Percentiles rank a stretch among this genome's conserved stretches.
Evolutionary conservation across 1,140 invertebrate species (phyloP).

Genomic region (Drosophila bipectinata): DNA sequence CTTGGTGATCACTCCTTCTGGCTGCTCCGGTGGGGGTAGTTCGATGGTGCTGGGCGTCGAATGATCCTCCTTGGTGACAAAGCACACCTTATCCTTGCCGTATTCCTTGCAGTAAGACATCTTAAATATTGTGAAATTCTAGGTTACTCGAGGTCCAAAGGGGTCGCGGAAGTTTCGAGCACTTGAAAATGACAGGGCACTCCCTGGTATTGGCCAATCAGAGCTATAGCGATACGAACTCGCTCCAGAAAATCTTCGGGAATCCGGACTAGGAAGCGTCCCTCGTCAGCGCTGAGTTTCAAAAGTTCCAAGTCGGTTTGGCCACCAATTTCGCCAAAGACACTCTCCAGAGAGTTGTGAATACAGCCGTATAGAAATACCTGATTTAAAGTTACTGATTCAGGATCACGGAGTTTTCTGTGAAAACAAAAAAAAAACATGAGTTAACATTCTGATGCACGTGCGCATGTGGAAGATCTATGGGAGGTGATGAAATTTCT

Average conservation of each 20-base stretch:
- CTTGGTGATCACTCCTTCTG: conserved; percentile 91
- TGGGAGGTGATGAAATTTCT: not conserved
- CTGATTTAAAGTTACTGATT: conserved; percentile 81
- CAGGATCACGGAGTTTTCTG: conserved; percentile 85
- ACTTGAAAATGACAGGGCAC: conserved; percentile 85
- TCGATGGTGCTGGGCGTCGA: conserved; percentile 88
- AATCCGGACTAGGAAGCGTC: conserved; percentile 86
- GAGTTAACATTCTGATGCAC: not conserved
- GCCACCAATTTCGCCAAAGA: conserved; percentile 87
- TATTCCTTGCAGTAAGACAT: conserved; percentile 85
- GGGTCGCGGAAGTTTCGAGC: conserved; percentile 84
- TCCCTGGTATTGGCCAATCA: conserved; percentile 85
- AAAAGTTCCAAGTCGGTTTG: conserved; percentile 86
- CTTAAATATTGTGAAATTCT: conserved; percentile 23
- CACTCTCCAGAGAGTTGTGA: conserved; percentile 84
- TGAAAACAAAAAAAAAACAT: conserved; percentile 26
- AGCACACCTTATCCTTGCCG: conserved; percentile 93
- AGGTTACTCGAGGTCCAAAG: conserved; percentile 49
- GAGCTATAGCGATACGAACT: conserved; percentile 85
- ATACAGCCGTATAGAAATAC: conserved; percentile 86
- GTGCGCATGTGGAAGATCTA: conserved; percentile 14
- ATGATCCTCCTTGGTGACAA: conserved; percentile 92
- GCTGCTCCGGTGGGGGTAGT: conserved; percentile 89
- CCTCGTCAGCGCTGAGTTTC: conserved; percentile 84
- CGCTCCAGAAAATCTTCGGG: conserved; percentile 85